Evolutionary conservation across 1,140 invertebrate species (phyloP).

Genomic region (Pantala flavescens): DNA sequence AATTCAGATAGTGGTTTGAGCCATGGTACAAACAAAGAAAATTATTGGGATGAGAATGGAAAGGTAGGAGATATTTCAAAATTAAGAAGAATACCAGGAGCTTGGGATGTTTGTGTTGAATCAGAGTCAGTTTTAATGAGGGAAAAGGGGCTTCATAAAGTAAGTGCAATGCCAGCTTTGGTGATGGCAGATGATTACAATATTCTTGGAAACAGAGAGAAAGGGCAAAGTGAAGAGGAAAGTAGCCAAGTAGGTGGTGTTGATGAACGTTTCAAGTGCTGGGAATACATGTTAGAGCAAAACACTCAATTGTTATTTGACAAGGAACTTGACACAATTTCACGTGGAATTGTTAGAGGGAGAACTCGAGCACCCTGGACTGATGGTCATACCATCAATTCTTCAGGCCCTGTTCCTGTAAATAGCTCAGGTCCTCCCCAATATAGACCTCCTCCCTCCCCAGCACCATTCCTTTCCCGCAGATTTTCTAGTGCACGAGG

Average conservation of each 20-base stretch:
- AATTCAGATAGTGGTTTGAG: background rate
- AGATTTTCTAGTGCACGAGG: conserved; percentile 69
- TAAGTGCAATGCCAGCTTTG: conserved; percentile 20
- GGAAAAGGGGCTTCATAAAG: conserved; percentile 32
- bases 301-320: conserved; percentile 80
- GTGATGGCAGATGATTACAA: background rate
- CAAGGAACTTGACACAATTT: conserved; percentile 49
- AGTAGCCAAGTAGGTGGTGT: background rate
- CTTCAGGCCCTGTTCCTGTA: background rate
- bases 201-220: background rate
- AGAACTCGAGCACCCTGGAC: background rate
- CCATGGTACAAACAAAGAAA: background rate
- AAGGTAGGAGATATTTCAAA: conserved; percentile 39
- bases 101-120: background rate
- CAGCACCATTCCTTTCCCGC: conserved; percentile 51
- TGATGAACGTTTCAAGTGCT: conserved; percentile 81
- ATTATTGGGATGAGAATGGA: background rate
- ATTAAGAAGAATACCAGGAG: background rate
- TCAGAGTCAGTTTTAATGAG: conserved; percentile 30
- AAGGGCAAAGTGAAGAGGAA: conserved; percentile 3
- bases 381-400: conserved; percentile 14
- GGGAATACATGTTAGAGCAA: conserved; percentile 87
- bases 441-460: conserved; percentile 44
- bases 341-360: background rate
- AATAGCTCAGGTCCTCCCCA: conserved; percentile 41